Conservation (phyloP, 1,140 invertebrate genomes). For the Microplitis mediator region DNA sequence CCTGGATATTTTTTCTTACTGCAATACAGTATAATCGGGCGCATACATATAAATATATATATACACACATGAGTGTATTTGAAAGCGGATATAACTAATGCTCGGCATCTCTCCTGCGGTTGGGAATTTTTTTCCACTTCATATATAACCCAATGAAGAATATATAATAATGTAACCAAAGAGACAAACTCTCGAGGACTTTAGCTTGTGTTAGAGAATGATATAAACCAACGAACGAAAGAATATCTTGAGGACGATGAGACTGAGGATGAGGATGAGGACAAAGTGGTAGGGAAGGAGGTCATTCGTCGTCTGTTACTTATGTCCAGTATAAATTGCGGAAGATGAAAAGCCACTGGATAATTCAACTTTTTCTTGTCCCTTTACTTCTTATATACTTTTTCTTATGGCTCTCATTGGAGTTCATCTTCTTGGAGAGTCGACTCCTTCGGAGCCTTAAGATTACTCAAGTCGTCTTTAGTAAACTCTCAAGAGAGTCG, state of each 20-base stretch:
- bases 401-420: neutral
- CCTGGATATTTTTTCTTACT: too few relatives aligned
- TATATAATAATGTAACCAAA: neutral
- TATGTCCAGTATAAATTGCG: slow-evolving; percentile 18
- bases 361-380: neutral
- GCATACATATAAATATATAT: neutral
- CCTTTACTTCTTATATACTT: too few relatives aligned
- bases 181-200: neutral
- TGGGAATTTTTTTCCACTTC: slow-evolving; percentile 15
- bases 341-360: slow-evolving; percentile 22
- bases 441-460: neutral
- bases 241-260: slow-evolving; percentile 14
- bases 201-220: neutral
- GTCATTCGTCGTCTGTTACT: slow-evolving; percentile 10
- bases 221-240: neutral
- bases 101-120: slow-evolving; percentile 4
- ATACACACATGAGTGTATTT: neutral
- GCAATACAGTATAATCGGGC: neutral
- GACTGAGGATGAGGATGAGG: slow-evolving; percentile 9
- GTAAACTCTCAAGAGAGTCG: too few relatives aligned
- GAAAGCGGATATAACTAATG: slow-evolving; percentile 18
- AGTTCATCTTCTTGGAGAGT: neutral
- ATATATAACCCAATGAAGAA: neutral
- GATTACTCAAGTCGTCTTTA: neutral
- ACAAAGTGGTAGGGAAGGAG: slow-evolving; percentile 13